Base-by-base conservation (phyloP, 2,888 invertebrate species). In the Dryococelus australis region DNA sequence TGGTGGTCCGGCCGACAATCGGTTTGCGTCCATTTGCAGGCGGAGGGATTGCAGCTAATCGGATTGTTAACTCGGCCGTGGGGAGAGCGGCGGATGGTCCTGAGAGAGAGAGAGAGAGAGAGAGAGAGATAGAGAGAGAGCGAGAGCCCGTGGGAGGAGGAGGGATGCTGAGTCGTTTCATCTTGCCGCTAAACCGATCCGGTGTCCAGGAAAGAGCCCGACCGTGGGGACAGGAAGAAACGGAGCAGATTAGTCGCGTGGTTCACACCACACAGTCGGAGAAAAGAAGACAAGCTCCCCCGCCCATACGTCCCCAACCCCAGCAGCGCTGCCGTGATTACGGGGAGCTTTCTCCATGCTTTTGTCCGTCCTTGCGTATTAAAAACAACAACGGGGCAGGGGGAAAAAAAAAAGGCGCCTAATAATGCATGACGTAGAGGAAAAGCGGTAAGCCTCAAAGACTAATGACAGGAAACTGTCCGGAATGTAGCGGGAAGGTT, bases 171-270 rank as follows among this genome's bases (percentile, higher is more conserved):
- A 13, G 85, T 47, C 24, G n/a, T 47, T 27, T 43, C 85, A 65
- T 65, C 65, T 65, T n/a, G 65, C 65, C 65, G 65, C 65, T 65
- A 65, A 65, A 65, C 65, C 65, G 65, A 65, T 65, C 65, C 65
- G 6, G 65, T 65, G 24, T 65, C 65, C 65, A 8, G 65, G 20
- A 24, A 65, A 65, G 65, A 65, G 65, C 20, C 65, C 47, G 2
- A 8, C 47, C 47, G 47, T 65, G 65, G 65, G 65, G 65, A 65
- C 65, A 65, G 65, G 65, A 65, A 65, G 65, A n/a, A 16, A 65
- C 65, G 24, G 65, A 65, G 65, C 24, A 65, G 65, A 65, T 65
- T 65, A 65, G 65, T 65, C 65, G 65, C n/a, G 24, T 12, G 65
- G n/a, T 65, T 65, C 65, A 65, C 65, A 65, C 65, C 65, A 16